Percentiles rank a stretch among this genome's conserved stretches.
These are phyloP conservation scores for Drosophila santomea DNA, from an alignment of 1,140 invertebrate species.

Conservation along the genomic window DNA sequence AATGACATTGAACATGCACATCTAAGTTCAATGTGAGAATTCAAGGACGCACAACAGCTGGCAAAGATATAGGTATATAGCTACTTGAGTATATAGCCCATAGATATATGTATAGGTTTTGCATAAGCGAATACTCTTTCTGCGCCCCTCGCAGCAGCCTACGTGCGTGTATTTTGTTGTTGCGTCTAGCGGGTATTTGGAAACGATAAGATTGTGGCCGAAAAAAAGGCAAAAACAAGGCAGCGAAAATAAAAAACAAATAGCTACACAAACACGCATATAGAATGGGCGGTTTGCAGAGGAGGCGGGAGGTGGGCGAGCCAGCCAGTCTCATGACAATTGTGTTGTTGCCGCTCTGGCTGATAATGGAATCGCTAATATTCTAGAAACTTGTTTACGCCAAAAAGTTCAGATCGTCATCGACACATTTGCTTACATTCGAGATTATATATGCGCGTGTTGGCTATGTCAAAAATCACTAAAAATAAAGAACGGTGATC, in stretches of 20 bases:
- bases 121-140: conserved; percentile 7
- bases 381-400: conserved; percentile 84
- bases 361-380: conserved; percentile 79
- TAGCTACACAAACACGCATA: conserved; percentile 10
- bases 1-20: conserved; percentile 43
- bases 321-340: conserved; percentile 54
- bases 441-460: conserved; percentile 25
- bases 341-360: conserved; percentile 40
- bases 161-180: conserved; percentile 23
- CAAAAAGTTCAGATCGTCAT: conserved; percentile 56
- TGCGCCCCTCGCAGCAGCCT: conserved; percentile 16
- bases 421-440: conserved; percentile 55
- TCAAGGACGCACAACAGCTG: conserved; percentile 43
- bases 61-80: conserved; percentile 8
- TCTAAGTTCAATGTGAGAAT: conserved; percentile 40
- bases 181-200: conserved; percentile 25
- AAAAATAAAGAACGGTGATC: conserved; percentile 59
- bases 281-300: conserved; percentile 1
- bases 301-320: conserved; percentile 34
- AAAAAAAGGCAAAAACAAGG: conserved; percentile 46
- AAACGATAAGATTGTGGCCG: conserved; percentile 71
- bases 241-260: conserved; percentile 51
- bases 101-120: conserved; percentile 5
- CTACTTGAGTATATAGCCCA: neutral
- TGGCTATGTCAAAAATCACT: conserved; percentile 26